Base-by-base conservation (phyloP, 2,113 vertebrate species). In the Noctilio leporinus region DNA sequence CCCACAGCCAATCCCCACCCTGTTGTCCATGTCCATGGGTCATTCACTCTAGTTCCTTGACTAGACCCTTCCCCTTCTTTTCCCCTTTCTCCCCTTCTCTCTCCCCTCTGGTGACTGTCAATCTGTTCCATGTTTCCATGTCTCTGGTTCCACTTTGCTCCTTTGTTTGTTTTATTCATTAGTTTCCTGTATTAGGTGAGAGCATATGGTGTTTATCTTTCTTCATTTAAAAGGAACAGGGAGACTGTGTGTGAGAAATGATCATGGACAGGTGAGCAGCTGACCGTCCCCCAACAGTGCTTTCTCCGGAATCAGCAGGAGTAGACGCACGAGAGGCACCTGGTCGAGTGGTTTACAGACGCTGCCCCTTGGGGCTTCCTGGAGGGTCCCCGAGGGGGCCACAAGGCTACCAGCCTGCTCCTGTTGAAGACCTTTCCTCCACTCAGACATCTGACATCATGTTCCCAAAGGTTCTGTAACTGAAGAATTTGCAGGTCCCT, bases 151-250 rank as follows among this genome's bases (percentile, higher is more conserved):
- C n/a, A n/a, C n/a, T n/a, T n/a, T n/a, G n/a, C n/a, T n/a, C n/a
- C n/a, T n/a, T n/a, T n/a, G n/a, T n/a, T n/a, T n/a, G n/a, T n/a
- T n/a, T n/a, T n/a, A n/a, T n/a, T n/a, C n/a, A n/a, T n/a, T n/a
- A n/a, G n/a, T n/a, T n/a, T n/a, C n/a, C n/a, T n/a, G n/a, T n/a
- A n/a, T n/a, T n/a, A n/a, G n/a, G n/a, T n/a, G n/a, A n/a, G n/a
- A n/a, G n/a, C n/a, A n/a, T n/a, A n/a, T n/a, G n/a, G n/a, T n/a
- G n/a, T n/a, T n/a, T n/a, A n/a, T n/a, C n/a, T n/a, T n/a, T n/a
- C 59, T 80, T 43, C n/a, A 87, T 81, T 49, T 38, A 80, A 64
- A 59, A 57, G 45, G 62, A 91, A 55, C 8, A 86, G 40, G 28
- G 86, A 11, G 43, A 4, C 2, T 26, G 24, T 28, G n/a, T 12